Evolutionary conservation across 2,113 vertebrate genomes (phyloP), one percentile per base, ranked within the genome.

Genomic region (Calidris pugnax): DNA sequence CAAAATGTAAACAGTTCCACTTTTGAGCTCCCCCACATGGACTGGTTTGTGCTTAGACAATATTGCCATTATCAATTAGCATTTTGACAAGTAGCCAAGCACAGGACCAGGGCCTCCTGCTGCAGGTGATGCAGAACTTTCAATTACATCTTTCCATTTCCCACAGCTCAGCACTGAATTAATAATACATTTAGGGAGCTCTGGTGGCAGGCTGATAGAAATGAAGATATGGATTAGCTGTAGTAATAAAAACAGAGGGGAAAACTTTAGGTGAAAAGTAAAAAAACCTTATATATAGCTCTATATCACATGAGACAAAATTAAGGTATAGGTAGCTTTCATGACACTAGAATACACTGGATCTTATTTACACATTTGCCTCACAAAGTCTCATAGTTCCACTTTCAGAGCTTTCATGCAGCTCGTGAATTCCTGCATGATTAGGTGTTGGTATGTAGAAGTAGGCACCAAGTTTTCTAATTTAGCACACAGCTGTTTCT

Each of bases 81-180:
- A 69, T 60, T 94, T 72, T 59, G 64, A 87, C 66, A 95, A 87
- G 71, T 78, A 78, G 18, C 27, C 55, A 89, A 81, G 76, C 43
- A 45, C 32, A 39, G 8, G 73, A 79, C 24, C 43, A 56, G n/a
- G 13, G 45, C 56, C 30, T 89, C 37, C 84, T 91, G 43, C 59
- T 69, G 57, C 33, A 93, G 35, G 37, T 77, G 76, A 84, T 92
- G 71, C 78, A 87, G 72, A 93, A 94, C 90, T 89, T 95, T 91
- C 88, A 93, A 77, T 87, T 91, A 67, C 48, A 78, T 90, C 14
- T 64, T 90, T 83, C 50, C 51, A 20, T 89, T 92, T 80, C 35
- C 79, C 85, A 87, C 30, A 90, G 59, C 53, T 95, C 72, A 93
- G 19, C n/a, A 53, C 71, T 88, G 56, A 85, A 94, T 95, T 87